These are phyloP conservation scores for Sebastes umbrosus DNA, from an alignment of 2,797 vertebrate genomes.

Conservation along the genomic window DNA sequence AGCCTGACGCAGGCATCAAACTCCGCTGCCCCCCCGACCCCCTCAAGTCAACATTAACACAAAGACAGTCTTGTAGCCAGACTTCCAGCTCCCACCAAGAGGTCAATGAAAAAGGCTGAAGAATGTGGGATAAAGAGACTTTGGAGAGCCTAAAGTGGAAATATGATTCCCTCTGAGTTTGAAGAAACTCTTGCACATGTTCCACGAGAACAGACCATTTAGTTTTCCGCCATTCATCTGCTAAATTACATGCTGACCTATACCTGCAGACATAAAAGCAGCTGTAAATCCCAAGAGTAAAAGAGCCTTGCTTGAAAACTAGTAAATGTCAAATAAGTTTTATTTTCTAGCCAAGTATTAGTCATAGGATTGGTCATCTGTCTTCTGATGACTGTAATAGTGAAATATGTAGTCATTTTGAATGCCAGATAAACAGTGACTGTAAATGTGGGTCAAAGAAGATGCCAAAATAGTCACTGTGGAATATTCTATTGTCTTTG, in stretches of 20 bases:
- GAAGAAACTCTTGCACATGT: not conserved
- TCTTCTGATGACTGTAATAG: not conserved
- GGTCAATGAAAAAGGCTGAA: not conserved
- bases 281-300: not conserved
- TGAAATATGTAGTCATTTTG: not conserved
- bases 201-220: not conserved
- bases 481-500: not conserved
- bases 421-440: not conserved
- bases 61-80: slow-evolving; percentile 16
- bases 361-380: not conserved
- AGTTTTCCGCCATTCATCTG: not conserved
- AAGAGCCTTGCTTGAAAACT: not conserved
- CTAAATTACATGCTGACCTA: not conserved
- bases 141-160: not conserved
- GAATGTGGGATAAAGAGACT: not conserved
- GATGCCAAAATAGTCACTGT: not conserved
- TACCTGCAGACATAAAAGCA: not conserved
- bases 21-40: not conserved
- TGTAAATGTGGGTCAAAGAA: slow-evolving; percentile 1
- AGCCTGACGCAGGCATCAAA: slow-evolving; percentile 24
- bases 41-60: slow-evolving; percentile 18
- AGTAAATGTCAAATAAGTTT: not conserved
- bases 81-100: not conserved
- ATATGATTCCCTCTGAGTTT: not conserved
- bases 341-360: not conserved